Evolutionary conservation across 2,888 invertebrate genomes (phyloP).

Genomic region (Tuta absoluta): DNA sequence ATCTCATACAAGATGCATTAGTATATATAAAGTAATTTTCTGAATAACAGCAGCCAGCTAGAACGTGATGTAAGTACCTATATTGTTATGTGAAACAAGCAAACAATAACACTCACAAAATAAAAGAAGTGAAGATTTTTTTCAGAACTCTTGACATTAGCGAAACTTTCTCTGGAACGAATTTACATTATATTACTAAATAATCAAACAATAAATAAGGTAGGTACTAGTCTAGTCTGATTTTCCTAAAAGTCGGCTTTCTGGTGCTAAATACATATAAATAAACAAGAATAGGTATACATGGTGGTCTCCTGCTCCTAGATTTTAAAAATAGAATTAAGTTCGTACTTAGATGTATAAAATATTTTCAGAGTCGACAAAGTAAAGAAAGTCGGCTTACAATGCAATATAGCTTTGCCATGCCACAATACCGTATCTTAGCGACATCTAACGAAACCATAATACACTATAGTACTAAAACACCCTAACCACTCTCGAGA

Average conservation of each 20-base stretch:
- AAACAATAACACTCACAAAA: not conserved
- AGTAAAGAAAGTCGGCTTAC: no score
- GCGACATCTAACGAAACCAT: not conserved
- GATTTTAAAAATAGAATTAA: no score
- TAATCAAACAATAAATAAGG: no score
- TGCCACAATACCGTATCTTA: not conserved
- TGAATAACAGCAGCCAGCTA: no score
- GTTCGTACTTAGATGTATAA: no score
- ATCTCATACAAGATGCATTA: not conserved
- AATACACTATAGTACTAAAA: not conserved
- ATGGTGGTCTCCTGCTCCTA: no score
- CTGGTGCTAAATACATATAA: no score
- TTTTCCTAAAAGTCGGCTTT: no score
- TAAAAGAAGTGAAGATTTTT: not conserved
- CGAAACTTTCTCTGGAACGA: not conserved
- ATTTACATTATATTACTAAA: not conserved
- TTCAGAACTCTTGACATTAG: not conserved
- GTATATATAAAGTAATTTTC: not conserved
- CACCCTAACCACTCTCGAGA: not conserved
- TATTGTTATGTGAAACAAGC: not conserved
- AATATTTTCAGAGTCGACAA: no score
- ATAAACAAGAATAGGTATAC: no score
- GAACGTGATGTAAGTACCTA: no score
- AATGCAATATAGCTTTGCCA: not conserved
- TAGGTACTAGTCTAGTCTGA: no score